Conservation (phyloP, 2,113 vertebrate species). For the Megaceryle maxima region DNA sequence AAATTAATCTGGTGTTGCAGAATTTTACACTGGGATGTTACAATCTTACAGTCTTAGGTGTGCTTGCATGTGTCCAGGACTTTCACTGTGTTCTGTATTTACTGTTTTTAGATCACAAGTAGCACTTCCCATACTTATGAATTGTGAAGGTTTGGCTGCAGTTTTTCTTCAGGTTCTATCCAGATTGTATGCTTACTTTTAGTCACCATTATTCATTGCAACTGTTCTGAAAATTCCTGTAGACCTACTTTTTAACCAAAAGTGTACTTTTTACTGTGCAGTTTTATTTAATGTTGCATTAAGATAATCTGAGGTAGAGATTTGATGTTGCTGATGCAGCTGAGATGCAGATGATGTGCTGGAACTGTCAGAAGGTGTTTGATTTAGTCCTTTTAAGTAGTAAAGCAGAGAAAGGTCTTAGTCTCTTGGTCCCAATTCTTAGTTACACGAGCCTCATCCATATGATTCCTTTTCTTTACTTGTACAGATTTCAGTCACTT, state of each 20-base stretch:
- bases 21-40: not conserved
- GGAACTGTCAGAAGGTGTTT: not conserved
- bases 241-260: not conserved
- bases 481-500: not conserved
- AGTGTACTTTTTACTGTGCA: not conserved
- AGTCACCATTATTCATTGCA: not conserved
- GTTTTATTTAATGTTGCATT: not conserved
- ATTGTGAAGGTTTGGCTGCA: not conserved
- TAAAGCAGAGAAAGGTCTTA: not conserved
- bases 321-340: not conserved
- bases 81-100: not conserved
- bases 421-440: not conserved
- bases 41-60: not conserved
- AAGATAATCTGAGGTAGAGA: not conserved
- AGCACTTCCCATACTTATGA: not conserved
- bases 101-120: not conserved
- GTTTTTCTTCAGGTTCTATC: not conserved
- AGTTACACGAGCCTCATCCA: not conserved
- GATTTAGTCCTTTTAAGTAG: not conserved
- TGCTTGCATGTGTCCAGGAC: not conserved
- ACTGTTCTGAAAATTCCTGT: not conserved
- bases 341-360: not conserved
- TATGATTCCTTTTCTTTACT: not conserved
- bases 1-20: not conserved
- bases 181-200: not conserved